phyloP scores from a whole-genome alignment of 2,113 vertebrate genomes.

The Acrocephalus arundinaceus region DNA sequence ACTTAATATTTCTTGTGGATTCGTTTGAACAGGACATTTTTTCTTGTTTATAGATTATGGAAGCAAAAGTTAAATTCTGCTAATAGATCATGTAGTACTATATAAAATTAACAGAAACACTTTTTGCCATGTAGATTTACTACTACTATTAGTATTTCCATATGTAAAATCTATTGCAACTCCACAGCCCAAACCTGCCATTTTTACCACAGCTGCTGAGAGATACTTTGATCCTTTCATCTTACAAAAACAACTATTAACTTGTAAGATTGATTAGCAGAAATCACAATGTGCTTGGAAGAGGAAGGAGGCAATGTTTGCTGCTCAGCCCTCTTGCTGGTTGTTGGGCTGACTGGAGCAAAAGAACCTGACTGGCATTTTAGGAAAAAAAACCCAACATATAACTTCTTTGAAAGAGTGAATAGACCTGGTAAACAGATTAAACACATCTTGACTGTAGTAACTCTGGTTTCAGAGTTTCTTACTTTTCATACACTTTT shows the following conservation, averaged over 20 bases:
- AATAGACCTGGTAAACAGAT: neutral
- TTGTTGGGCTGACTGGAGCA: neutral
- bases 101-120: neutral
- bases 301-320: neutral
- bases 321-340: neutral
- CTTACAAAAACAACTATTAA: neutral
- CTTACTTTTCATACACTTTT: neutral
- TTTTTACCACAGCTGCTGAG: neutral
- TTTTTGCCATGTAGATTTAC: neutral
- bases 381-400: neutral
- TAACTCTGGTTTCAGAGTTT: neutral
- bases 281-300: accelerated
- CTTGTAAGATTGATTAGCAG: neutral
- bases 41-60: neutral
- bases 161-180: neutral
- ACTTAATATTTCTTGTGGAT: neutral
- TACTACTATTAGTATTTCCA: neutral
- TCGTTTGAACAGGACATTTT: neutral
- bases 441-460: neutral
- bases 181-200: neutral
- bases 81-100: neutral
- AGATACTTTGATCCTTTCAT: neutral
- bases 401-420: neutral
- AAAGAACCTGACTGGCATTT: neutral
- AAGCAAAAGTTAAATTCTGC: neutral